Base-by-base conservation (phyloP, 2,888 invertebrate species). In the Synergus umbraculus region DNA sequence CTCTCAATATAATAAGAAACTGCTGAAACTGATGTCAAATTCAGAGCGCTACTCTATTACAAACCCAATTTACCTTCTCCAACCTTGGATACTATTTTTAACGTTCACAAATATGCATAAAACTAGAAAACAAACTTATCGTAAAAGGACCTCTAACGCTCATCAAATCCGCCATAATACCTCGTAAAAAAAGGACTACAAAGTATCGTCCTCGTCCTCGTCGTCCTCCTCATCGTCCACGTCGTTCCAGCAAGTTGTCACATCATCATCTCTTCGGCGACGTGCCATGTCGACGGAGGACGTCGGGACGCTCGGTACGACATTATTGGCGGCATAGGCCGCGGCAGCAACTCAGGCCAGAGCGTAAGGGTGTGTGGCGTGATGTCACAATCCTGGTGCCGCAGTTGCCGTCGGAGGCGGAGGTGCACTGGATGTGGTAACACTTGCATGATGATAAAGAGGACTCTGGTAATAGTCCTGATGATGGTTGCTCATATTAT, bases 301-400 rank as follows among this genome's bases (percentile, higher is more conserved):
- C 18, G 64, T 54, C 37, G 58, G 73, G 44, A 63, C 44, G 79
- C n/a, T 37, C 78, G 37, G 58, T 77, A 66, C 22, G 83, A 76
- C 46, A 78, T 44, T 64, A 79, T 85, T 76, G 76, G 86, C 85
- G 46, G 83, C 83, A 44, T 69, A 69, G 76, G 86, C 87, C 77
- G 86, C 86, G 77, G 88, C 89, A 83, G 89, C 90, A 92, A 92
- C 94, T 96, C 97, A 97, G 94, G 97, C 97, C 93, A 97, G 94
- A 88, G 97, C 97, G 92, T 97, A 97, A 83, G 91, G 91, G 85
- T 92, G 91, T 8, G 89, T 85, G 84, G 92, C 92, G 91, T 91
- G 92, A 94, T 97, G 97, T 97, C 97, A 97, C 97, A 97, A 97
- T 92, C 96, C 96, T 92, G 97, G 95, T 90, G 97, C 96, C 0